Evolutionary conservation across 2,113 vertebrate genomes (phyloP), one percentile per base, ranked within the genome.

Genomic region (Lepisosteus oculatus): DNA sequence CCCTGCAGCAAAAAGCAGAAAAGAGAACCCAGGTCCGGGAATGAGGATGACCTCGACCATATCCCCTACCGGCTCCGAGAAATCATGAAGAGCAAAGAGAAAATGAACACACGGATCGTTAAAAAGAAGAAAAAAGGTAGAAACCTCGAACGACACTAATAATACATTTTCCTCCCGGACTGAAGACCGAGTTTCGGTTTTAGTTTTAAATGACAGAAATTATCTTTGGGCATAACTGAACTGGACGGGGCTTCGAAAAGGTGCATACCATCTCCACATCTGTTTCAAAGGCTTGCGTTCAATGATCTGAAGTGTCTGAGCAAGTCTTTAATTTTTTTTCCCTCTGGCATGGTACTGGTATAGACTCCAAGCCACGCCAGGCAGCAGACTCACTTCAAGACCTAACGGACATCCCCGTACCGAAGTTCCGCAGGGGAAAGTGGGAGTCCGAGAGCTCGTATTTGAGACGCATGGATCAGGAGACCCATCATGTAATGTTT

Each of bases 51-150:
- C 43, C 92, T 98, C 72, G 79, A 95, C 17, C 83, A 91, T 77
- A 98, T 99, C 75, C 97, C 96, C 0, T 98, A 92, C 74, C 92
- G 88, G 8, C 90, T 98, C 13, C 90, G 92, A 56, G 95, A 96
- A 81, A 95, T 98, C 0, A 96, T 98, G 84, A 92, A 77, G 81
- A 94, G 91, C 80, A 90, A 90, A 0, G 89, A 96, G 44, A 90
- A 82, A 71, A 92, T 97, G 90, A 94, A 91, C 67, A 77, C 66
- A 0, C 83, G 82, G 0, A 3, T 42, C 0, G 62, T 65, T 0
- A 72, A 84, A 55, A 80, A 43, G 72, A 92, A 69, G 79, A 91
- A 59, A 68, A 80, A 0, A 1, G 47, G 47, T 51, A 51, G 47
- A 51, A 51, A 51, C 1, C 29, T 2, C 29, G 29, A 29, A 29